Percentiles rank a stretch among this genome's conserved stretches.
These are phyloP conservation scores for Leptinotarsa peninsularis DNA, from an alignment of 2,888 invertebrate genomes.

Conservation along the genomic window DNA sequence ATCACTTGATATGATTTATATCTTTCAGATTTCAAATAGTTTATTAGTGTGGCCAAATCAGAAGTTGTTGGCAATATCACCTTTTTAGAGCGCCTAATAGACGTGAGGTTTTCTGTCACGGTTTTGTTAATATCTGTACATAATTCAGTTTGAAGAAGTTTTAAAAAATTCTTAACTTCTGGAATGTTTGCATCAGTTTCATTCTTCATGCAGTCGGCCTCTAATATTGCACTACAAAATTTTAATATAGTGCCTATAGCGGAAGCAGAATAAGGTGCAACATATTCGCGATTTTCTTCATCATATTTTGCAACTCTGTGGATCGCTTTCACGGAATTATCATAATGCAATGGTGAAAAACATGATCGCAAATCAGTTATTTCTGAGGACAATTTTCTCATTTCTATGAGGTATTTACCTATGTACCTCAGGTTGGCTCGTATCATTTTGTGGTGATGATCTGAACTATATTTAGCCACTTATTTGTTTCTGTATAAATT, in stretches of 20 bases:
- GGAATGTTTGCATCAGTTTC: constrained; percentile 12
- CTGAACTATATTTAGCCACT: constrained; percentile 20
- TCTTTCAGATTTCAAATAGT: not conserved
- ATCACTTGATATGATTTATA: not conserved
- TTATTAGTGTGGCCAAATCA: constrained; percentile 18
- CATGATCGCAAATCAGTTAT: constrained; percentile 21
- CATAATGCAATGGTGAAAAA: constrained; percentile 19
- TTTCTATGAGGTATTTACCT: constrained; percentile 26
- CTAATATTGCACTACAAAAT: constrained; percentile 27
- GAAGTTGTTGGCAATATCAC: constrained; percentile 26
- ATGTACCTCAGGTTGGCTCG: constrained; percentile 22
- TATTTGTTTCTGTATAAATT: constrained; percentile 22
- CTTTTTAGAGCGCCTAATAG: constrained; percentile 26
- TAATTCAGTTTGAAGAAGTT: constrained; percentile 27
- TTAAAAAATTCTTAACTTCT: constrained; percentile 22
- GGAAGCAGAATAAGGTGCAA: constrained; percentile 23
- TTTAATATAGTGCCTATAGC: constrained; percentile 26
- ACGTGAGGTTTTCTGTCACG: constrained; percentile 20
- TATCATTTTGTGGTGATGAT: constrained; percentile 26
- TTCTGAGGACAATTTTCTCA: constrained; percentile 17
- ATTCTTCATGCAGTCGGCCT: constrained; percentile 27
- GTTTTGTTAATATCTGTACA: constrained; percentile 28
- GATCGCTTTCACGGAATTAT: constrained; percentile 24
- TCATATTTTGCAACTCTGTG: constrained; percentile 24
- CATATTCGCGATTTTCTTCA: constrained; percentile 18